These are phyloP conservation scores for Zootoca vivipara DNA, from an alignment of 2,113 vertebrate species.

Conservation along the genomic window DNA sequence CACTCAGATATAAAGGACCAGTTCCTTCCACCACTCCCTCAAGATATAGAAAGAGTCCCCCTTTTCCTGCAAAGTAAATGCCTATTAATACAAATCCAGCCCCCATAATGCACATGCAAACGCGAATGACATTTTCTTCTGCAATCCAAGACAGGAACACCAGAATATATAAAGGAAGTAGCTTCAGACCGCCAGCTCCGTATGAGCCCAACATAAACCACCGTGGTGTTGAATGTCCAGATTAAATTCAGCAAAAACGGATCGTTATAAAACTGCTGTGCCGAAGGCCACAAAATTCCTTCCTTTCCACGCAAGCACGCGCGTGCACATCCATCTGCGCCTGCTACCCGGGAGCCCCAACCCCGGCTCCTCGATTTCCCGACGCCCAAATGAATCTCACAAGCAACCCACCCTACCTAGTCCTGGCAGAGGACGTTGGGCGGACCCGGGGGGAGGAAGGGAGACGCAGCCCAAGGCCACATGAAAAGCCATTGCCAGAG, in stretches of 20 bases:
- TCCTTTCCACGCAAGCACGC: neutral
- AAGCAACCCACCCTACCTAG: neutral
- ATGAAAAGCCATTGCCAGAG: constrained; percentile 5
- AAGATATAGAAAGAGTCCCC: neutral
- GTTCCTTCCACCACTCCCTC: neutral
- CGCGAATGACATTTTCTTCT: neutral
- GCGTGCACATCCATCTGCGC: neutral
- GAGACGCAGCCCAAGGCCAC: neutral
- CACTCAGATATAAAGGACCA: neutral
- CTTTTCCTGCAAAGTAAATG: neutral
- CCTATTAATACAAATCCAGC: neutral
- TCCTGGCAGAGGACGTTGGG: neutral
- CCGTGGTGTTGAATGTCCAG: neutral
- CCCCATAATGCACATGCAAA: neutral
- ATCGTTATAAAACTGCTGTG: neutral
- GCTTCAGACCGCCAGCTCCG: neutral
- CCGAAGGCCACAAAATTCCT: neutral
- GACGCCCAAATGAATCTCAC: neutral
- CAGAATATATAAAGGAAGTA: neutral
- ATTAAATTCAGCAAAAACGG: neutral
- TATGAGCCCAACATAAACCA: neutral
- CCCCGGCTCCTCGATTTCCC: neutral
- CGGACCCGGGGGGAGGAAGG: neutral
- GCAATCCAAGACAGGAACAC: neutral
- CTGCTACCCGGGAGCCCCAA: neutral